These are phyloP conservation scores for Taenioides sp. DNA, from an alignment of 2,797 vertebrate genomes.

Conservation along the genomic window DNA sequence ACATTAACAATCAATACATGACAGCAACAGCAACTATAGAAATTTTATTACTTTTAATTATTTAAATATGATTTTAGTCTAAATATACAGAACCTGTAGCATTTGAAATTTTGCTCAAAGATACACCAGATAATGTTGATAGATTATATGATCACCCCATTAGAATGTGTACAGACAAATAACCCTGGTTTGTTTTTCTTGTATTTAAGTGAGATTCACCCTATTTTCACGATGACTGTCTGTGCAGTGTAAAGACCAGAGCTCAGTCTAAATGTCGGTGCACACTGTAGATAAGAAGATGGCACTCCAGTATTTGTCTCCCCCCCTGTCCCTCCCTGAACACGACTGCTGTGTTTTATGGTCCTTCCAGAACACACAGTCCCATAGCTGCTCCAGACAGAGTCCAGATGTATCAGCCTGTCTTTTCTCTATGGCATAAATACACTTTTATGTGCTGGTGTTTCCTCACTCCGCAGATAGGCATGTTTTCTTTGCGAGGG, in stretches of 20 bases:
- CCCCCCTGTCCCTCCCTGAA: conserved; percentile 8
- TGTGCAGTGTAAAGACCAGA: not conserved
- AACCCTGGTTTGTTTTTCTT: not conserved
- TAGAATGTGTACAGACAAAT: not conserved
- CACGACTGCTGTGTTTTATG: conserved; percentile 36
- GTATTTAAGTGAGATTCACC: not conserved
- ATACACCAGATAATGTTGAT: not conserved
- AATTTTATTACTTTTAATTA: too few species aligned
- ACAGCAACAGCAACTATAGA: too few species aligned
- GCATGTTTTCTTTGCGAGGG: conserved; percentile 23
- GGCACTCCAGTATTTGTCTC: conserved; percentile 8
- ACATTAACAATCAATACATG: too few species aligned
- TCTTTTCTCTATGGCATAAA: conserved; percentile 37
- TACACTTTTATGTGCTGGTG: conserved; percentile 41
- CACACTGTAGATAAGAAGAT: not conserved
- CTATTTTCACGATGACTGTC: not conserved
- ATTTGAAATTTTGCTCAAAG: not conserved
- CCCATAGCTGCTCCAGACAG: conserved; percentile 46
- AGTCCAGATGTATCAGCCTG: conserved; percentile 47
- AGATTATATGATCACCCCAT: not conserved
- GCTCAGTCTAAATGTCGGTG: not conserved
- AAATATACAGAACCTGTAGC: not conserved
- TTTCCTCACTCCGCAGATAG: conserved; percentile 26
- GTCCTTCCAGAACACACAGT: conserved; percentile 49
- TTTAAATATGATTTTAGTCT: too few species aligned